These are phyloP conservation scores for Calliopum simillimum DNA, from an alignment of 2,888 invertebrate species.

Conservation along the genomic window DNA sequence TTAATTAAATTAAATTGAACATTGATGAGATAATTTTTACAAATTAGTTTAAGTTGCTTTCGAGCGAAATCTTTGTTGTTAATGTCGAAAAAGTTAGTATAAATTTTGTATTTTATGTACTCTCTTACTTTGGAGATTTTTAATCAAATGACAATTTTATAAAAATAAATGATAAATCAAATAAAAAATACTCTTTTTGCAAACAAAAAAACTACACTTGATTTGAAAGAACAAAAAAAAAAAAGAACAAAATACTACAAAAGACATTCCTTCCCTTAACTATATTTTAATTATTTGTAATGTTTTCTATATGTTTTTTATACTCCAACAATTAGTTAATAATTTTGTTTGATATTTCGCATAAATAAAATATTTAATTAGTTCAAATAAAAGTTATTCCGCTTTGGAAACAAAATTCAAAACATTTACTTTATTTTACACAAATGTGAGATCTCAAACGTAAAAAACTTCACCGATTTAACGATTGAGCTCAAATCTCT, in stretches of 20 bases:
- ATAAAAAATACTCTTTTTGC: too few relatives aligned
- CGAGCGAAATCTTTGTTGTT: conserved; percentile 14
- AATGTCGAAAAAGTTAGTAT: conserved; percentile 10
- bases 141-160: too few relatives aligned
- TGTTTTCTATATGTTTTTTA: background rate
- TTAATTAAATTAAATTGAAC: background rate
- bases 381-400: too few relatives aligned
- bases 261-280: background rate
- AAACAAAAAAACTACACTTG: too few relatives aligned
- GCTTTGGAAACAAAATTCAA: too few relatives aligned
- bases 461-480: conserved; percentile 9
- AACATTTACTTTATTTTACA: too few relatives aligned
- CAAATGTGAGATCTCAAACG: conserved; percentile 19
- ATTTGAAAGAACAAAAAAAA: background rate
- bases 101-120: background rate
- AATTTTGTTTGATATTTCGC: background rate
- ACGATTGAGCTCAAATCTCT: conserved; percentile 8
- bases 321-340: background rate
- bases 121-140: too few relatives aligned
- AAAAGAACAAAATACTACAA: background rate
- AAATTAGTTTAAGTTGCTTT: conserved; percentile 20
- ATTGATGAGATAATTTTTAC: conserved; percentile 16
- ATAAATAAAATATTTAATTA: background rate
- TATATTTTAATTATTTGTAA: conserved; percentile 9
- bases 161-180: too few relatives aligned